Evolutionary conservation across 2,113 vertebrate species (phyloP).

Genomic region (Mastomys coucha): DNA sequence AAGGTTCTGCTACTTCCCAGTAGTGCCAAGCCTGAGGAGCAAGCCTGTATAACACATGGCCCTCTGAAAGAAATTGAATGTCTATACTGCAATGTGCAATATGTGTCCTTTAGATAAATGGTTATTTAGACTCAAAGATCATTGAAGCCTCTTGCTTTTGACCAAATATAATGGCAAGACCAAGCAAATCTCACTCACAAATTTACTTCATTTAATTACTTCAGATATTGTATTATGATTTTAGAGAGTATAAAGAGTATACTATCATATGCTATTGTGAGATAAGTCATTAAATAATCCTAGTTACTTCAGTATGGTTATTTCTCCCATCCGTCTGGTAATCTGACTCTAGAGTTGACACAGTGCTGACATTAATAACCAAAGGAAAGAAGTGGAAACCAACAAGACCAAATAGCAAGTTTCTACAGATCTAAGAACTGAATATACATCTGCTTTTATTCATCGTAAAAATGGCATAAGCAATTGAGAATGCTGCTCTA

Average conservation of each 20-base stretch:
- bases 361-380: neutral
- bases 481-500: slow-evolving; percentile 13
- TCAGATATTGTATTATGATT: slow-evolving; percentile 47
- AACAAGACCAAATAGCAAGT: slow-evolving; percentile 33
- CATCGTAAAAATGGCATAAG: slow-evolving; percentile 45
- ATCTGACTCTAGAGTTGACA: slow-evolving; percentile 44
- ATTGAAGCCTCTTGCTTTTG: slow-evolving; percentile 23
- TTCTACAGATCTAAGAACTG: slow-evolving; percentile 20
- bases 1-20: neutral
- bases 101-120: slow-evolving; percentile 18
- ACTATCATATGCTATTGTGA: slow-evolving; percentile 31
- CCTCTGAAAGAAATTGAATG: neutral
- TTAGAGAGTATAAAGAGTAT: neutral
- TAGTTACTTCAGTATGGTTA: neutral
- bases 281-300: slow-evolving; percentile 31
- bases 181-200: neutral
- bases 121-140: slow-evolving; percentile 18
- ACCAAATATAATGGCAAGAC: slow-evolving; percentile 42
- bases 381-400: slow-evolving; percentile 45
- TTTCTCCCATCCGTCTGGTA: neutral
- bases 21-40: neutral
- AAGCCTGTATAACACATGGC: neutral
- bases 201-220: slow-evolving; percentile 43
- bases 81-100: neutral
- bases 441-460: slow-evolving; percentile 43